These are phyloP conservation scores for Lutraria lutraria DNA, from an alignment of 2,888 invertebrate genomes.

Conservation along the genomic window DNA sequence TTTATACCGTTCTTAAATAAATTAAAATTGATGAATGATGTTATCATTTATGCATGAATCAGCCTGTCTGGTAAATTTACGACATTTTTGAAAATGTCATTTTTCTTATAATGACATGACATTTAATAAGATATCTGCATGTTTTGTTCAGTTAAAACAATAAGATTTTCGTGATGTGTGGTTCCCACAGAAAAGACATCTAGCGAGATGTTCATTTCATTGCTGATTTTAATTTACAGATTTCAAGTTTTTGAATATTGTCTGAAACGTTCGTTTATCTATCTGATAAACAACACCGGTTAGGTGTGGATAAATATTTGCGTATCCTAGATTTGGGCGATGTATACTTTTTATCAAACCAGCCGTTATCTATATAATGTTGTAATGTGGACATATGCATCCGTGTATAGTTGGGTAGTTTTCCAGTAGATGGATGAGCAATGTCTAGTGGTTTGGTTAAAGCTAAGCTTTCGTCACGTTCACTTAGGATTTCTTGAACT, in stretches of 20 bases:
- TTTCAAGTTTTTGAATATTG: not conserved
- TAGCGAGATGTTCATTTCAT: not conserved
- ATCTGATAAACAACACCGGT: not conserved
- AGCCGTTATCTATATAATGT: not conserved
- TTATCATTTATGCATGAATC: not conserved
- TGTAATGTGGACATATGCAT: not conserved
- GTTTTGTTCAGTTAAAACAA: not conserved
- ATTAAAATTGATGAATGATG: not conserved
- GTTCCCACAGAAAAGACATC: not conserved
- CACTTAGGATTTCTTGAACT: not conserved
- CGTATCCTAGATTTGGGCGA: conserved; percentile 1
- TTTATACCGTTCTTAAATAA: not conserved
- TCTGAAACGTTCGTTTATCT: not conserved
- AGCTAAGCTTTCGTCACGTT: not conserved
- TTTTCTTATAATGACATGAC: not conserved
- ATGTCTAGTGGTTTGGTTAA: not conserved
- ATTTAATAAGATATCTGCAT: not conserved
- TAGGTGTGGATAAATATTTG: not conserved
- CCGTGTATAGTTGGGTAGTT: not conserved
- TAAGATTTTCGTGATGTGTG: not conserved
- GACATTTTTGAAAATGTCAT: not conserved
- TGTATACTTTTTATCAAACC: conserved; percentile 1
- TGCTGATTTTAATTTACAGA: not conserved
- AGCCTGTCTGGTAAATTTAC: not conserved
- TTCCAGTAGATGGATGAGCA: not conserved